These are phyloP conservation scores for Pseudolaguvia tuberculata DNA, from an alignment of 2,113 vertebrate species.

Conservation along the genomic window DNA sequence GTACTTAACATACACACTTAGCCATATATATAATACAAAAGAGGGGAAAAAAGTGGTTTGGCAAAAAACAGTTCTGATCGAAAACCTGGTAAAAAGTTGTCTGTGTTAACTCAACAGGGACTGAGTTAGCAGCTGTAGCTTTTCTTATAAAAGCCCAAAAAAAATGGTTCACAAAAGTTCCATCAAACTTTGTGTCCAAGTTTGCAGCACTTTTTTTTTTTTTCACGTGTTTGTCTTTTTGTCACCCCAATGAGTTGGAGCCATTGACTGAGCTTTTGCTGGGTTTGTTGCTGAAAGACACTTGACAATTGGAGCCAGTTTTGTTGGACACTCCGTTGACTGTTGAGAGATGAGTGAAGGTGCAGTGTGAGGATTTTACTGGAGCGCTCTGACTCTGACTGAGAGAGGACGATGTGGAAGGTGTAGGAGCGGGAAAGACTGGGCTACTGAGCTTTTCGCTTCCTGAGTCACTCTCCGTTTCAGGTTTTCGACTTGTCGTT, in stretches of 20 bases:
- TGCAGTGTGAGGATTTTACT: conserved; percentile 80
- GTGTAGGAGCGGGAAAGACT: conserved; percentile 46
- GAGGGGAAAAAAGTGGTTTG: conserved; percentile 25
- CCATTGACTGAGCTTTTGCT: conserved; percentile 80
- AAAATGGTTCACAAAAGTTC: neutral
- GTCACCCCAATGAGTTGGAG: conserved; percentile 80
- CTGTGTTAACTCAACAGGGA: neutral
- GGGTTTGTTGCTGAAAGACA: conserved; percentile 78
- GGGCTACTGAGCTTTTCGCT: conserved; percentile 84
- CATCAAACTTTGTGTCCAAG: neutral
- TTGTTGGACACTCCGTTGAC: conserved; percentile 79
- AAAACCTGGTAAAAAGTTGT: conserved; percentile 3
- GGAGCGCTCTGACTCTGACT: conserved; percentile 73
- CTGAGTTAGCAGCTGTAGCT: conserved; percentile 1
- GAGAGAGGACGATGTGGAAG: conserved; percentile 75
- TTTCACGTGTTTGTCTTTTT: conserved; percentile 35
- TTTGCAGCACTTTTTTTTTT: conserved; percentile 69
- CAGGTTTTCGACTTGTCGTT: conserved; percentile 65
- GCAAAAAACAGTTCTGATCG: conserved; percentile 19
- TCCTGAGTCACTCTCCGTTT: conserved; percentile 84
- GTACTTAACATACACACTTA: conserved; percentile 37
- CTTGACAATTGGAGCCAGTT: conserved; percentile 74
- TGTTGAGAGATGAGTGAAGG: conserved; percentile 80
- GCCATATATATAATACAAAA: conserved; percentile 44
- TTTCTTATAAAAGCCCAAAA: neutral